These are phyloP conservation scores for Astatotilapia flaviijosephi DNA, from an alignment of 2,113 vertebrate genomes.

Conservation along the genomic window DNA sequence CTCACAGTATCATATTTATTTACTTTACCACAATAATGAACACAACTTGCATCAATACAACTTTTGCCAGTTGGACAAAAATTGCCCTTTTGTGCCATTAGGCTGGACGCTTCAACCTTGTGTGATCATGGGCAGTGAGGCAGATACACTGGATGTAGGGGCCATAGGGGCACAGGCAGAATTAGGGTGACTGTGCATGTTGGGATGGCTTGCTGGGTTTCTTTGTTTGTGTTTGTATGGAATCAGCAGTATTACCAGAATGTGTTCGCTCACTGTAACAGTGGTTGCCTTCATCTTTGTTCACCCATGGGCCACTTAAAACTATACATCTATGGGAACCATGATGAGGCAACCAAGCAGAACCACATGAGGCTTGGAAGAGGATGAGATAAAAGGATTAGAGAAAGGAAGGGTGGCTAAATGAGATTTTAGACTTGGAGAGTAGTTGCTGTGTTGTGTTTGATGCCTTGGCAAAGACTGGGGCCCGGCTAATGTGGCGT, in stretches of 20 bases:
- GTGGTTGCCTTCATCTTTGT: conserved; percentile 9
- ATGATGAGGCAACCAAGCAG: conserved; percentile 10
- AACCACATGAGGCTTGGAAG: conserved; percentile 18
- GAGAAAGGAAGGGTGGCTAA: background rate
- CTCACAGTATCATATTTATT: background rate
- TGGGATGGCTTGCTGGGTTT: background rate
- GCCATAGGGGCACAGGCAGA: background rate
- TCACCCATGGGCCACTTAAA: conserved; percentile 13
- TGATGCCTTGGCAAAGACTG: conserved; percentile 66
- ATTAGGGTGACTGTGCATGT: background rate
- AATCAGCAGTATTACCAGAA: conserved; percentile 3
- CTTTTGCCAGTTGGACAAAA: background rate
- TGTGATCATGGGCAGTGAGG: background rate
- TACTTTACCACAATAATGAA: background rate
- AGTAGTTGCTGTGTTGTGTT: conserved; percentile 34
- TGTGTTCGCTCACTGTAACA: conserved; percentile 29
- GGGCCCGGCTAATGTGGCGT: conserved; percentile 75
- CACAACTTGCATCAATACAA: background rate
- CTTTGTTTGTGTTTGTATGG: conserved; percentile 34
- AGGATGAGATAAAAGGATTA: conserved; percentile 28
- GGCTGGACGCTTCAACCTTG: background rate
- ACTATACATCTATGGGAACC: background rate
- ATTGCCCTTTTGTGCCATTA: conserved; percentile 9
- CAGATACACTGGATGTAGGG: background rate
- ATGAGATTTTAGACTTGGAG: conserved; percentile 21